phyloP scores from a whole-genome alignment of 2,113 vertebrate species.

The Calidris pugnax region DNA sequence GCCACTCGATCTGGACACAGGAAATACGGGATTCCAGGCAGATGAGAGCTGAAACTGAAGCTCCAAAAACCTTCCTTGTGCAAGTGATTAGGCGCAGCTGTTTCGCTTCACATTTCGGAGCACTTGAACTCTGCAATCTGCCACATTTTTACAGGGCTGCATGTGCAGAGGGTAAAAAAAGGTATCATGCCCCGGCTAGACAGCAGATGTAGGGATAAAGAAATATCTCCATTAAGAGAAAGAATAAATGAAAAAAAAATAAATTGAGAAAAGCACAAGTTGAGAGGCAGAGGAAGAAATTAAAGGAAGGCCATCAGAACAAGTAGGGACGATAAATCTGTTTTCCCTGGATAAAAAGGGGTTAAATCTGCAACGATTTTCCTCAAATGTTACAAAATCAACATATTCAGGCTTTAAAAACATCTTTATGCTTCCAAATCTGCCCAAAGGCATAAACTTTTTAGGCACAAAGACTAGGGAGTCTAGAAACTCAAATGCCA shows the following conservation, averaged over 20 bases:
- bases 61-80: constrained; percentile 79
- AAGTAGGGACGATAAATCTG: constrained; percentile 72
- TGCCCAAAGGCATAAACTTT: not conserved
- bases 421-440: not conserved
- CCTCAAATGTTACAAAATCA: not conserved
- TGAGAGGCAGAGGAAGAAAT: constrained; percentile 55
- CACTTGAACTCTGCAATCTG: constrained; percentile 84
- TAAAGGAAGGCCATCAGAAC: constrained; percentile 73
- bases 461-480: not conserved
- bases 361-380: constrained; percentile 57
- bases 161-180: constrained; percentile 24
- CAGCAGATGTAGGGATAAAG: constrained; percentile 11
- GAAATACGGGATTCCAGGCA: constrained; percentile 86
- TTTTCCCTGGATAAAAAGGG: constrained; percentile 69
- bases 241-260: constrained; percentile 27
- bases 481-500: not conserved
- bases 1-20: constrained; percentile 83
- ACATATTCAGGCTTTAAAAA: not conserved
- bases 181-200: constrained; percentile 8
- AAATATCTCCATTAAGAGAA: constrained; percentile 44
- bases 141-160: constrained; percentile 73
- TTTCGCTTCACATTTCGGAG: constrained; percentile 84
- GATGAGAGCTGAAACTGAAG: constrained; percentile 86
- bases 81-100: constrained; percentile 84
- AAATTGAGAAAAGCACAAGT: not conserved